Conservation (phyloP, 1,140 invertebrate species). For the Drosophila nikananu region DNA sequence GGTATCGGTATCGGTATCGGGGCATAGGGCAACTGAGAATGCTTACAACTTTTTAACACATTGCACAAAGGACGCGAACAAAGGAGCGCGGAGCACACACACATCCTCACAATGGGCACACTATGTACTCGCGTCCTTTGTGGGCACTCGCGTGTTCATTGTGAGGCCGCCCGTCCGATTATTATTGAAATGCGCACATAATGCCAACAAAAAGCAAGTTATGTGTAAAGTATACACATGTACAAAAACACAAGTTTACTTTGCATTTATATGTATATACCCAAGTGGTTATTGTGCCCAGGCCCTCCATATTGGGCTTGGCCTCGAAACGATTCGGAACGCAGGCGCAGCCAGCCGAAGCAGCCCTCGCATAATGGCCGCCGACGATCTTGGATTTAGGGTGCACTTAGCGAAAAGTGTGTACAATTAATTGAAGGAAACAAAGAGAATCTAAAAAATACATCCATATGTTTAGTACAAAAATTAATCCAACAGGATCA, state of each 20-base stretch:
- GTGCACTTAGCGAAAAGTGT: constrained; percentile 10
- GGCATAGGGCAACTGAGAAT: constrained; percentile 28
- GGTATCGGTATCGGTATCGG: constrained; percentile 22
- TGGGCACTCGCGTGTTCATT: constrained; percentile 80
- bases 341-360: constrained; percentile 41
- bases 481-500: not conserved
- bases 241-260: constrained; percentile 75
- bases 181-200: constrained; percentile 70
- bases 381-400: constrained; percentile 12
- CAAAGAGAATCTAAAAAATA: no score
- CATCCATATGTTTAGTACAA: not conserved
- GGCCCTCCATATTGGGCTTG: constrained; percentile 60
- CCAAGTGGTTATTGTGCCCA: constrained; percentile 67
- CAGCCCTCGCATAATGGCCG: constrained; percentile 43
- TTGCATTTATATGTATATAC: constrained; percentile 43
- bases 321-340: constrained; percentile 21
- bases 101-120: constrained; percentile 24
- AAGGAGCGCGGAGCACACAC: constrained; percentile 36
- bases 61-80: constrained; percentile 71
- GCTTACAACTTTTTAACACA: constrained; percentile 83
- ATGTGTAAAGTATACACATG: constrained; percentile 80
- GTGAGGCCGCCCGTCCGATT: constrained; percentile 35
- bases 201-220: constrained; percentile 76
- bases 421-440: not conserved
- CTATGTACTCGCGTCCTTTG: constrained; percentile 43